Evolutionary conservation across 2,888 invertebrate genomes (phyloP).

Genomic region (Kryphioiulus occultus): DNA sequence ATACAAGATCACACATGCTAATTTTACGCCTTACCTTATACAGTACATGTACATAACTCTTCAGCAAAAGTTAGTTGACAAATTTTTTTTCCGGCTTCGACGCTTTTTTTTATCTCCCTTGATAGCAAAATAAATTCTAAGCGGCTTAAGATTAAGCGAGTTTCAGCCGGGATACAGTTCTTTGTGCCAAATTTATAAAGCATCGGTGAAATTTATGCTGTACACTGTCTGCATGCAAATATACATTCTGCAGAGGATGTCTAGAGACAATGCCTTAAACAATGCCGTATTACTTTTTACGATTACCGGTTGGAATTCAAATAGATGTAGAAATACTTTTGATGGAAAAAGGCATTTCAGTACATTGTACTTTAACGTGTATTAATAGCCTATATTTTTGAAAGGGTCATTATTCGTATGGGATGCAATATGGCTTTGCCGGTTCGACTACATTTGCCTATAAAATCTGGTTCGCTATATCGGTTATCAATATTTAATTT

Average conservation of each 20-base stretch:
- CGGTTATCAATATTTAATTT: no score
- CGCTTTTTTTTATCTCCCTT: constrained; percentile 16
- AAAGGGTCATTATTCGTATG: no score
- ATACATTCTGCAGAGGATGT: background rate
- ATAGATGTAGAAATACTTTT: background rate
- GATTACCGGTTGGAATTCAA: constrained; percentile 15
- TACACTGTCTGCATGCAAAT: constrained; percentile 40
- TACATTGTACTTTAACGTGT: background rate
- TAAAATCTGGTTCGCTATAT: no score
- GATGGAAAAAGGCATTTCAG: background rate
- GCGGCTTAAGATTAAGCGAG: constrained; percentile 27
- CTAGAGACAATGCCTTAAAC: constrained; percentile 28
- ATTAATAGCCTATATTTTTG: background rate
- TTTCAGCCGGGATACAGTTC: background rate
- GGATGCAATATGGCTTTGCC: no score
- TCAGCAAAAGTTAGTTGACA: background rate
- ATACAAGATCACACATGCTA: no score
- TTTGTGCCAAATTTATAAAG: constrained; percentile 36
- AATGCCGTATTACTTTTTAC: background rate
- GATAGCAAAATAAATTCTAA: constrained; percentile 36
- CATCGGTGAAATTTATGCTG: constrained; percentile 33
- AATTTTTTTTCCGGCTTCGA: background rate
- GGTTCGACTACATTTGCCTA: no score
- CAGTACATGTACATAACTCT: no score
- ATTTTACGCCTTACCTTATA: no score